phyloP scores from a whole-genome alignment of 2,113 vertebrate genomes.

The Perccottus glenii region DNA sequence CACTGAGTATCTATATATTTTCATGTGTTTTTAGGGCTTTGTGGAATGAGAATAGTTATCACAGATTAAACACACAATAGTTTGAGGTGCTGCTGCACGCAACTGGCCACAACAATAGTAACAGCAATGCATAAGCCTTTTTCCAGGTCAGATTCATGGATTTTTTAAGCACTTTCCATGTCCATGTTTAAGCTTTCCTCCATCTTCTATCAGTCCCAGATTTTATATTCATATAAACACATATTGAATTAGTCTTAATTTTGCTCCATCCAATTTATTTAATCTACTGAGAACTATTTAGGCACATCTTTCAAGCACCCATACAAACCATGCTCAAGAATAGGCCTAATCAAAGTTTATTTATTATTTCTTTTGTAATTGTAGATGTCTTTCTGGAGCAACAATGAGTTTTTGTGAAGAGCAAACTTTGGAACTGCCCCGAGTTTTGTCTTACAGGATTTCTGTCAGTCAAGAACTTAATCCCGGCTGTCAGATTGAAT shows the following conservation, averaged over 20 bases:
- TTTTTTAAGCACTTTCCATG: neutral
- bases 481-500: conserved; percentile 9
- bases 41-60: too few species aligned
- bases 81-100: too few species aligned
- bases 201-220: neutral
- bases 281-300: neutral
- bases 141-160: neutral
- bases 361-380: too few species aligned
- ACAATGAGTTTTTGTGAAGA: conserved; percentile 3
- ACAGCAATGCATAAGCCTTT: neutral
- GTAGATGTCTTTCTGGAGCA: neutral
- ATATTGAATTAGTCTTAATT: neutral
- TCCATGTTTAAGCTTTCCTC: neutral
- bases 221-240: neutral
- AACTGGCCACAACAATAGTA: neutral
- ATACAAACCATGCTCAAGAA: too few species aligned
- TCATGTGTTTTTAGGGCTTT: too few species aligned
- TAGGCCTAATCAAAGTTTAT: too few species aligned
- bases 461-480: conserved; percentile 35
- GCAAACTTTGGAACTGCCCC: conserved; percentile 54
- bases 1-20: too few species aligned
- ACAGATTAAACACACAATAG: neutral
- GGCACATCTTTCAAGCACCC: neutral
- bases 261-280: neutral
- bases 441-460: conserved; percentile 1